Base-by-base conservation (phyloP, 2,797 vertebrate species). In the Capromys pilorides region DNA sequence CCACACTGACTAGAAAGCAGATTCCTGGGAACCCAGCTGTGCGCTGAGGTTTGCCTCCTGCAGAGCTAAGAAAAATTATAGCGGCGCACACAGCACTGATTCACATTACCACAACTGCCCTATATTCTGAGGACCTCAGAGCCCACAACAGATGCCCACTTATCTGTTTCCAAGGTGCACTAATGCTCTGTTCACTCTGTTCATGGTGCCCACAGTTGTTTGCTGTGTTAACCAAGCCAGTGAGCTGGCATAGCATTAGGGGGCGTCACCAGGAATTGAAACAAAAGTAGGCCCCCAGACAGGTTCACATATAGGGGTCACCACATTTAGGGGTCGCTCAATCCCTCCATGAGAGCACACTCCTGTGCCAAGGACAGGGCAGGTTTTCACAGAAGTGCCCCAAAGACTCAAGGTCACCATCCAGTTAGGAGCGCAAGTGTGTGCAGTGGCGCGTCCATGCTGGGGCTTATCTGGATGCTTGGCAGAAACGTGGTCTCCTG, bases 101-200 rank as follows among this genome's bases (percentile, higher is more conserved):
- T 88, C 64, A 45, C 82, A 71, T 92, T 85, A 49, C n/a, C 49
- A 89, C n/a, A 78, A 77, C 71, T 91, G 31, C n/a, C 4, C 54
- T 84, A 31, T 81, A n/a, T 67, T 61, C 61, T 66, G 66, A 78
- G 79, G 26, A 71, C 41, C 36, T 81, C 57, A 28, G 62, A 75
- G 62, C 41, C 45, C 1, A 6, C 16, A n/a, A 94, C 26, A 92
- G 88, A 73, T n/a, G 45, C 4, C 11, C 73, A 49, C 13, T 85
- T 51, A 31, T 39, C 62, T 57, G 41, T 73, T 78, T 91, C 57
- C 84, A 84, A 33, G 36, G 49, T 31, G 82, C 87, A 8, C 90
- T 82, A 78, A 61, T 61, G 59, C 45, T 13, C 6, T 57, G 19
- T 86, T 79, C 22, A 51, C 45, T 13, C 6, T 57, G 19, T 86